Percentiles rank a stretch among this genome's conserved stretches.
phyloP scores from a whole-genome alignment of 2,888 invertebrate species.

The Orthosia incerta region DNA sequence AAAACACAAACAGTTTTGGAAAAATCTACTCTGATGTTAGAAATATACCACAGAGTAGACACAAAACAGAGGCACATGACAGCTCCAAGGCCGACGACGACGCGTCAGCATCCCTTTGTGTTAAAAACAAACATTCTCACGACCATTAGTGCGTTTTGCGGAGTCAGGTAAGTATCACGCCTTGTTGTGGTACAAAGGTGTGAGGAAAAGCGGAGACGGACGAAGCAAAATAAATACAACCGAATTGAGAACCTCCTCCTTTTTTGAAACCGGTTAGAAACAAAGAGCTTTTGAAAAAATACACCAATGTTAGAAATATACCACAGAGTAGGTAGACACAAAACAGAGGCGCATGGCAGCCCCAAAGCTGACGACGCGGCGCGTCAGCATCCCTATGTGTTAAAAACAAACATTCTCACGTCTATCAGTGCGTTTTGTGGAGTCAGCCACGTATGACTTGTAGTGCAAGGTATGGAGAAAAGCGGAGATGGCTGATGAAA shows the following conservation, averaged over 20 bases:
- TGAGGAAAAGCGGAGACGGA: background rate
- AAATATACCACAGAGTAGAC: background rate
- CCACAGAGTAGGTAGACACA: background rate
- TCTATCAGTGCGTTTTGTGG: background rate
- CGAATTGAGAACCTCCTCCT: no score
- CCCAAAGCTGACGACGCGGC: background rate
- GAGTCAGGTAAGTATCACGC: background rate
- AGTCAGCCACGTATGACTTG: background rate
- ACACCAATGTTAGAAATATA: background rate
- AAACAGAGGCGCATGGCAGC: background rate
- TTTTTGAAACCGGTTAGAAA: background rate
- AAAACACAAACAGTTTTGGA: background rate
- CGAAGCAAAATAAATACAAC: background rate
- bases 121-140: background rate
- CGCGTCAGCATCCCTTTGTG: background rate
- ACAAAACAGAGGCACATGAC: background rate
- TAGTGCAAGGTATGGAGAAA: background rate
- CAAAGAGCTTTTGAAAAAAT: background rate
- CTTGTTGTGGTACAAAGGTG: background rate
- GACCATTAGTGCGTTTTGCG: background rate
- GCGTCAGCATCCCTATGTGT: background rate
- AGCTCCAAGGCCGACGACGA: background rate
- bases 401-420: conserved; percentile 1
- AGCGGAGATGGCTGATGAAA: background rate
- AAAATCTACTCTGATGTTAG: background rate